Evolutionary conservation across 2,888 invertebrate species (phyloP).

Genomic region (Pediacus dermestoides): DNA sequence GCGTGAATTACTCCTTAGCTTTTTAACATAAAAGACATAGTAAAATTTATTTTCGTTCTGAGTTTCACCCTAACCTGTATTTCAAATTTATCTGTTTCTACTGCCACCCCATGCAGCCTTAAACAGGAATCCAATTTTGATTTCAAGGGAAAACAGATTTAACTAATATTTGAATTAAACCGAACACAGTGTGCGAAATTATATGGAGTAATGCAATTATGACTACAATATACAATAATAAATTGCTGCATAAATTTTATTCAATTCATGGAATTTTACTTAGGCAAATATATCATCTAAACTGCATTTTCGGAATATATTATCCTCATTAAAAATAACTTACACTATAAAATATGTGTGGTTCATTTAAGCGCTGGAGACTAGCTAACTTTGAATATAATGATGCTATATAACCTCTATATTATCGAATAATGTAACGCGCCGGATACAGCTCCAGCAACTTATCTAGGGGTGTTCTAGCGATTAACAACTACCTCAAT

Average conservation of each 20-base stretch:
- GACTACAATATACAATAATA: slow-evolving; percentile 11
- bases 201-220: slow-evolving; percentile 11
- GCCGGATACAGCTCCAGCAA: slow-evolving; percentile 1
- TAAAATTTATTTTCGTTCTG: too few species aligned
- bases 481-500: slow-evolving; percentile 2
- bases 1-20: too few species aligned
- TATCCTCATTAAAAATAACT: slow-evolving; percentile 39
- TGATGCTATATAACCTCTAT: slow-evolving; percentile 17
- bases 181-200: slow-evolving; percentile 8
- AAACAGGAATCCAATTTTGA: slow-evolving; percentile 10
- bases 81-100: too few species aligned
- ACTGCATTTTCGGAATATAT: slow-evolving; percentile 29
- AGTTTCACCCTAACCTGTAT: too few species aligned
- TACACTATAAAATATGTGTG: slow-evolving; percentile 33
- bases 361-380: slow-evolving; percentile 29
- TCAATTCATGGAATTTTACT: slow-evolving; percentile 37
- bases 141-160: slow-evolving; percentile 10
- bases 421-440: slow-evolving; percentile 18
- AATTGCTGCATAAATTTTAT: slow-evolving; percentile 21
- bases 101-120: too few species aligned
- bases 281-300: slow-evolving; percentile 33
- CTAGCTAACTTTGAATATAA: slow-evolving; percentile 24
- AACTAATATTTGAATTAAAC: slow-evolving; percentile 10
- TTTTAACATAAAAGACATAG: too few species aligned
- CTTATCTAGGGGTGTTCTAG: slow-evolving; percentile 3